These are phyloP conservation scores for Ginglymostoma cirratum DNA, from an alignment of 2,113 vertebrate genomes.

Conservation along the genomic window DNA sequence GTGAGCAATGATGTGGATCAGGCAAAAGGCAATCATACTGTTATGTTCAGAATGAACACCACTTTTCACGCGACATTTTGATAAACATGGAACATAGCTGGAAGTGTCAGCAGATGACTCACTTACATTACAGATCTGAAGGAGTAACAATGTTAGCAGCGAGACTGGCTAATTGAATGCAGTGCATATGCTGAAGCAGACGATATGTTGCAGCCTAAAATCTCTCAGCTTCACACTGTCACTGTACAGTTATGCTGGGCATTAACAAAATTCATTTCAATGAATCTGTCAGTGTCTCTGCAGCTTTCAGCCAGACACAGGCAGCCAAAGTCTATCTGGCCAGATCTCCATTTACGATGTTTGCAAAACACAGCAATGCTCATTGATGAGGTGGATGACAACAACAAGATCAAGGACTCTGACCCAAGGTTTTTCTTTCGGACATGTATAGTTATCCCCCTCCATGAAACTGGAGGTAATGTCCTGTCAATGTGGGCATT, in stretches of 20 bases:
- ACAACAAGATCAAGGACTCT: background rate
- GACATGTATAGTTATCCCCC: background rate
- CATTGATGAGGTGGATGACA: background rate
- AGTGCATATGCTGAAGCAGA: constrained; percentile 29
- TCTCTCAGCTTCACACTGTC: background rate
- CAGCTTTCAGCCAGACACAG: background rate
- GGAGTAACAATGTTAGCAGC: background rate
- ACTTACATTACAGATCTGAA: constrained; percentile 24
- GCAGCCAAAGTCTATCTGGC: constrained; percentile 25
- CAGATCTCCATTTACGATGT: constrained; percentile 23
- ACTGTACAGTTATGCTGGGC: constrained; percentile 9
- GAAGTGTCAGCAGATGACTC: constrained; percentile 31
- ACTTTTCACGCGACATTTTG: constrained; percentile 27
- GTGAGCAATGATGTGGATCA: background rate
- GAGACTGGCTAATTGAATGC: constrained; percentile 21
- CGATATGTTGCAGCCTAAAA: constrained; percentile 1
- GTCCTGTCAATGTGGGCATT: background rate
- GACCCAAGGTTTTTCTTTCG: too few relatives aligned
- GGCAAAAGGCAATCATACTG: constrained; percentile 15
- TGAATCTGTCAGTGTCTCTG: background rate
- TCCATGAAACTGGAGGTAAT: background rate
- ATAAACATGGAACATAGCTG: constrained; percentile 18
- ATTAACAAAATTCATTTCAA: constrained; percentile 26
- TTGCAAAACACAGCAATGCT: background rate
- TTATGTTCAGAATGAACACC: constrained; percentile 10